Base-by-base conservation (phyloP, 2,888 invertebrate genomes). In the Schrankia costaestrigalis region DNA sequence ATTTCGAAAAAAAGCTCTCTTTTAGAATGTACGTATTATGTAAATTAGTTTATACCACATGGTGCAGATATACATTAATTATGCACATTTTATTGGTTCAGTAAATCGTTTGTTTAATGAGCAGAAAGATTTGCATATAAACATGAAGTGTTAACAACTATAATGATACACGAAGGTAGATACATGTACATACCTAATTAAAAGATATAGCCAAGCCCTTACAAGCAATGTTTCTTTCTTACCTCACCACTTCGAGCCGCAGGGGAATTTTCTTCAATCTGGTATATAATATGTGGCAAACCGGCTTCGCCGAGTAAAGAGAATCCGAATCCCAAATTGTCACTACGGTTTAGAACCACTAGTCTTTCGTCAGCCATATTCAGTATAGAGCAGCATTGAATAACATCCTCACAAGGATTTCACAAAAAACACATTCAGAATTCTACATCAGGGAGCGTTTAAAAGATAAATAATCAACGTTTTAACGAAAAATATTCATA, bases 221-320 rank as follows among this genome's bases (percentile, higher is more conserved):
- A n/a, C n/a, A n/a, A n/a, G n/a, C 26, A 45, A 46, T 32, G 30
- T 31, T 35, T 34, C n/a, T 35, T 44, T 73, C 91, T 90, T 90
- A 95, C 95, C 93, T 94, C 93, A 78, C 94, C 95, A 84, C 95
- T 94, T 78, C 94, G 94, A 67, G 95, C 95, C 57, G 96, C 96
- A 80, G 97, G 96, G 65, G 96, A 97, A 88, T 96, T 95, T 84
- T 96, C 96, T 76, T 95, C 92, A 77, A 97, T 96, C 89, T 96
- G 94, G 89, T 96, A 96, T 83, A 97, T 95, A 80, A 97, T 95
- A 78, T 96, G 96, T 76, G 96, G 96, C 85, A 95, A 92, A 81
- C 95, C 96, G 75, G 95, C 95, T 86, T 95, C 94, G 59, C 96
- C 95, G 74, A 96, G 91, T 71, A 97, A 89, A 67, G 96, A 96